phyloP scores from a whole-genome alignment of 2,797 vertebrate genomes.

The Chaunax sp. region DNA sequence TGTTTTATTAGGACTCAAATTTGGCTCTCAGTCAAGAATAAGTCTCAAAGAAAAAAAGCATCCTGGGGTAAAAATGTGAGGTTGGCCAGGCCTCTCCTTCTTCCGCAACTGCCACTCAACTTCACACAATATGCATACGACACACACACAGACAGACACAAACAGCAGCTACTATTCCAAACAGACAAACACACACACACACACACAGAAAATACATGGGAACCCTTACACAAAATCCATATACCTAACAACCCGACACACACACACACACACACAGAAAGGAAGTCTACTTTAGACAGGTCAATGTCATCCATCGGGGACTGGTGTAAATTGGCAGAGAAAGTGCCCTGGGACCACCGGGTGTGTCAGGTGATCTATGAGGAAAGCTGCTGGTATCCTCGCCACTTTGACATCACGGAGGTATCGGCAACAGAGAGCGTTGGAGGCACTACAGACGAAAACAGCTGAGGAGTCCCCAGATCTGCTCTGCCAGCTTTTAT shows the following conservation, averaged over 20 bases:
- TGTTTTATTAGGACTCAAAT: conserved; percentile 75
- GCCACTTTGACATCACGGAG: conserved; percentile 66
- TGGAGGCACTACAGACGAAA: conserved; percentile 54
- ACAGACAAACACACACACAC: conserved; percentile 12
- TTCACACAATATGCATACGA: conserved; percentile 19
- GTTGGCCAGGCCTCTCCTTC: conserved; percentile 64
- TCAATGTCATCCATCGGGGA: conserved; percentile 73
- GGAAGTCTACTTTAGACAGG: conserved; percentile 50
- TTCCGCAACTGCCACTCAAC: conserved; percentile 32
- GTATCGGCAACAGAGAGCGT: conserved; percentile 29
- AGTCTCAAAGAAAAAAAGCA: conserved; percentile 58
- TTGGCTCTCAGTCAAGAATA: conserved; percentile 76
- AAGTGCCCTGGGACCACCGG: conserved; percentile 63
- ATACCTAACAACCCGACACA: conserved; percentile 20
- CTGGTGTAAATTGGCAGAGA: conserved; percentile 76
- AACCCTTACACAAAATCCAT: conserved; percentile 35
- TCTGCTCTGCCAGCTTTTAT: conserved; percentile 69
- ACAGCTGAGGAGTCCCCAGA: conserved; percentile 57
- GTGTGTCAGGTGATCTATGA: conserved; percentile 71
- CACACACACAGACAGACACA: conserved; percentile 17
- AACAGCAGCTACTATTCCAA: not conserved
- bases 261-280: conserved; percentile 38
- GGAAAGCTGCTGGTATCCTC: conserved; percentile 65
- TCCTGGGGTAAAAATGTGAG: conserved; percentile 69
- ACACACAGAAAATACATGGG: conserved; percentile 22